Base-by-base conservation (phyloP, 2,888 invertebrate species). In the Nebria brevicollis region DNA sequence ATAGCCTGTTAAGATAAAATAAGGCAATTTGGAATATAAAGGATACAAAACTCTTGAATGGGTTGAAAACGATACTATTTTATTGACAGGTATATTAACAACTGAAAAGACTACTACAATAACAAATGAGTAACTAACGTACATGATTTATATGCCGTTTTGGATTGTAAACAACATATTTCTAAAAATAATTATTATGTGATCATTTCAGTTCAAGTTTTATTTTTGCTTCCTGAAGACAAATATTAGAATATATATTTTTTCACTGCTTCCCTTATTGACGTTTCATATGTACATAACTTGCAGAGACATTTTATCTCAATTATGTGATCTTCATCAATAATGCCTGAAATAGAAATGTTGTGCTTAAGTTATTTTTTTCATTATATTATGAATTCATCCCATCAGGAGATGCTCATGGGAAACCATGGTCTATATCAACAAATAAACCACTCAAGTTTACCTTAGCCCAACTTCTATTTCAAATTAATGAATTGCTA, bases 341-440 rank as follows among this genome's bases (percentile, higher is more conserved):
- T 77, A 42, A 77, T 43, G 6, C 77, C 77, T 77, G 70, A 26
- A 0, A 1, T 70, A 34, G 1, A 34, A 1, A 20, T 20, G 20
- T 20, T 0, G 20, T 20, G 20, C 0, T 20, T 20, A 20, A 20
- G 0, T 34, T 2, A 20, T 20, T 34, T 34, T 34, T 5, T 34
- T 4, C 34, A 34, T 20, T 20, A 20, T 20, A 20, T 20, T 20
- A 20, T 20, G 20, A 20, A 20, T 1, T 20, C 20, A 68, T 82
- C 76, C 78, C 82, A 68, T 78, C 78, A 11, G 76, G 82, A 66
- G 79, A 82, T 26, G 79, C 82, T n/a, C 70, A 76, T 10, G 79
- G 26, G 43, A 79, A 82, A 7, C 78, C 20, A 20, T 20, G 20
- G 20, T 20, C 20, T 20, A 78, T 43, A 78, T 82, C 77, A 1